Evolutionary conservation across 2,113 vertebrate species (phyloP).

Genomic region (Vireo altiloquus): DNA sequence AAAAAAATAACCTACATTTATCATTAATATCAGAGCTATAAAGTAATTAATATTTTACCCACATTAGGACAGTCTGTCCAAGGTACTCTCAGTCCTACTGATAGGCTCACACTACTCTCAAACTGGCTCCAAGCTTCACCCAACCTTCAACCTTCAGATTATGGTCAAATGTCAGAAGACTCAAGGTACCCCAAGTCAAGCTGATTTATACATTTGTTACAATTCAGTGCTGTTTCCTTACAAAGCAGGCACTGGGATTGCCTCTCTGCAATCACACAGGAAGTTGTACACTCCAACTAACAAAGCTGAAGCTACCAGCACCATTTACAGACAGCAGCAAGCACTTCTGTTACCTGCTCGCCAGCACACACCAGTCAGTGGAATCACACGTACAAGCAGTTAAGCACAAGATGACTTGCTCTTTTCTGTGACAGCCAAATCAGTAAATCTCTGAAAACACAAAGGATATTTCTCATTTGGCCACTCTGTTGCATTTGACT

Average conservation of each 20-base stretch:
- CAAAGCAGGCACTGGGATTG: neutral
- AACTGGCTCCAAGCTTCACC: neutral
- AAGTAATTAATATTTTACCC: neutral
- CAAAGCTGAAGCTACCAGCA: neutral
- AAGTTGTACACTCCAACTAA: neutral
- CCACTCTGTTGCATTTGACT: neutral
- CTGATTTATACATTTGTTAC: neutral
- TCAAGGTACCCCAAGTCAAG: neutral
- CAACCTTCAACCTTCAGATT: neutral
- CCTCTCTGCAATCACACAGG: neutral
- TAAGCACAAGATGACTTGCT: neutral
- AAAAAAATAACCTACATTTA: neutral
- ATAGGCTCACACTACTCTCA: neutral
- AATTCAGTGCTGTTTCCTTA: neutral
- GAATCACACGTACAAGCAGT: neutral
- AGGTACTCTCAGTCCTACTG: neutral
- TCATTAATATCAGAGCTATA: neutral
- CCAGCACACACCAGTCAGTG: neutral
- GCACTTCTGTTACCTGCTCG: neutral
- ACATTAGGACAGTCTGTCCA: neutral
- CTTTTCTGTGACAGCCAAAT: neutral
- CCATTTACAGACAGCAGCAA: neutral
- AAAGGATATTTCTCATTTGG: neutral
- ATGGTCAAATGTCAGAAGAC: neutral
- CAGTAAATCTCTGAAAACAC: neutral